Evolutionary conservation across 2,797 vertebrate genomes (phyloP).

Genomic region (Dallia pectoralis): DNA sequence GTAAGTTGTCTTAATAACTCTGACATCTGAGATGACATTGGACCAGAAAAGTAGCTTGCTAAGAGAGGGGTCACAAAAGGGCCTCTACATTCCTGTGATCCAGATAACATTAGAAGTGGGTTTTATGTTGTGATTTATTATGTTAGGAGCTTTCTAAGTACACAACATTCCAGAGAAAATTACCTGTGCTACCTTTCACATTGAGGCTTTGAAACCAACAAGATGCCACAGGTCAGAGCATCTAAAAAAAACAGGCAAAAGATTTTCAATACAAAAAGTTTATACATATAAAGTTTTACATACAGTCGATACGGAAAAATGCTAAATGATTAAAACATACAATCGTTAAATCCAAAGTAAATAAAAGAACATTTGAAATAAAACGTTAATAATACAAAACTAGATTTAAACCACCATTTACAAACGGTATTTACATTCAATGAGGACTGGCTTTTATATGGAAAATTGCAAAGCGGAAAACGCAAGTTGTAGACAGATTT

Average conservation of each 20-base stretch:
- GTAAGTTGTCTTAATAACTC: constrained; percentile 27
- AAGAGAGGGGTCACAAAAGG: background rate
- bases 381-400: constrained; percentile 38
- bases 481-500: constrained; percentile 37
- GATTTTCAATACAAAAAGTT: constrained; percentile 62
- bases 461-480: constrained; percentile 45
- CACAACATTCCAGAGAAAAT: background rate
- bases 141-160: background rate
- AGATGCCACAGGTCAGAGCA: background rate
- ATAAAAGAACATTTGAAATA: background rate
- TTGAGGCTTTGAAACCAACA: background rate
- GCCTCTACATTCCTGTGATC: background rate
- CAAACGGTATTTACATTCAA: constrained; percentile 42
- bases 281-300: constrained; percentile 81
- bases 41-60: background rate
- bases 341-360: constrained; percentile 3
- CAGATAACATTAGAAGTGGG: background rate
- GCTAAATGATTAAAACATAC: constrained; percentile 7
- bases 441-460: constrained; percentile 54
- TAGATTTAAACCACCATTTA: constrained; percentile 26
- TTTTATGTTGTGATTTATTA: background rate
- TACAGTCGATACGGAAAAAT: constrained; percentile 54
- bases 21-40: background rate
- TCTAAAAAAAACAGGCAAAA: background rate
- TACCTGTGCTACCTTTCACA: background rate